Evolutionary conservation across 2,113 vertebrate species (phyloP).

Genomic region (Zosterops borbonicus): DNA sequence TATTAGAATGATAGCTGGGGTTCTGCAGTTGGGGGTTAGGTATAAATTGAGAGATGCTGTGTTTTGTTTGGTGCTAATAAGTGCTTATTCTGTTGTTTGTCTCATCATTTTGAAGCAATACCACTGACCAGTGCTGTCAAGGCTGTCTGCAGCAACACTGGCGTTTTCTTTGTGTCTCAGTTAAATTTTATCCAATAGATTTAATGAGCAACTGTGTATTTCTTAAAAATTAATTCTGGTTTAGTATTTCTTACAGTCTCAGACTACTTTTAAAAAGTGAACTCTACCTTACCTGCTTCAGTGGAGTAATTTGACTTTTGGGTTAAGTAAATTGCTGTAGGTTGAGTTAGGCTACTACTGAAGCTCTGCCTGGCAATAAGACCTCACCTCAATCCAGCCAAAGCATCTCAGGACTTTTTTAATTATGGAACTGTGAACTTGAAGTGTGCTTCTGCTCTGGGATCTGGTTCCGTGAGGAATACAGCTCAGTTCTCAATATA

Average conservation of each 20-base stretch:
- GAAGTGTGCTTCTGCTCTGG: background rate
- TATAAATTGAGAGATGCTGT: background rate
- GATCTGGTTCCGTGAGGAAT: background rate
- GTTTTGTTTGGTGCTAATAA: background rate
- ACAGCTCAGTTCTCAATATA: background rate
- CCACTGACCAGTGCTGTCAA: background rate
- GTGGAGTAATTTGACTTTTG: background rate
- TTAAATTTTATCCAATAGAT: background rate
- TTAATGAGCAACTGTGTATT: background rate
- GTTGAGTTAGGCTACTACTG: background rate
- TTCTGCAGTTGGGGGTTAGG: background rate
- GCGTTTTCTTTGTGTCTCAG: background rate
- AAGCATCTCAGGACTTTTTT: background rate
- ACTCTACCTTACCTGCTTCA: background rate
- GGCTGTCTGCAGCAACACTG: background rate
- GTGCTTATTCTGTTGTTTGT: fast-evolving
- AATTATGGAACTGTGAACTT: background rate
- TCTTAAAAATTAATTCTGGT: background rate
- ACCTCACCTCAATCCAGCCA: background rate
- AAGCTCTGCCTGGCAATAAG: background rate
- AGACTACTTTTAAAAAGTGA: background rate
- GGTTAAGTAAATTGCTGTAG: background rate
- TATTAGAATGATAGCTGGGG: background rate
- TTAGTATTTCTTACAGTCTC: background rate
- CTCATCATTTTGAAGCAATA: background rate